Percentiles rank a stretch among this genome's conserved stretches.
Conservation (phyloP, 2,888 invertebrate genomes). For the Calephelis perditalis region DNA sequence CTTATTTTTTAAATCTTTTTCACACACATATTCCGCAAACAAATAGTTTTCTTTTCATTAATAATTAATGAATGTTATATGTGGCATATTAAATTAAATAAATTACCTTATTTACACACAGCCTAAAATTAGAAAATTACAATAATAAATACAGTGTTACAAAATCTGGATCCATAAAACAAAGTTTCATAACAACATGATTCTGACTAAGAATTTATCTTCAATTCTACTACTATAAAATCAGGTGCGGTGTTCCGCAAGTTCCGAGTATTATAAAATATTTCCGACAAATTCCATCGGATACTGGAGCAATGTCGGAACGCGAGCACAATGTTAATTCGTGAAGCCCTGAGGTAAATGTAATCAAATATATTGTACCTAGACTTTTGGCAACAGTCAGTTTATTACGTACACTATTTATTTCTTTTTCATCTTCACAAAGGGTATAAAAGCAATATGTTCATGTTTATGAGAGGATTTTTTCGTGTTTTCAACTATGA, state of each 20-base stretch:
- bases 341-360: neutral
- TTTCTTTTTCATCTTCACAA: neutral
- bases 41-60: too few relatives aligned
- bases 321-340: conserved; percentile 9
- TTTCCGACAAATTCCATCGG: conserved; percentile 9
- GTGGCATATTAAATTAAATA: too few relatives aligned
- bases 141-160: too few relatives aligned
- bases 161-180: too few relatives aligned
- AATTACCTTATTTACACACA: too few relatives aligned
- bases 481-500: too few relatives aligned
- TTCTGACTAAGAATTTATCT: neutral
- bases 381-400: neutral
- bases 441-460: too few relatives aligned
- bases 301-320: conserved; percentile 5
- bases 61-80: too few relatives aligned
- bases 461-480: too few relatives aligned
- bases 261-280: conserved; percentile 5
- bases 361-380: conserved; percentile 10
- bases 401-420: neutral
- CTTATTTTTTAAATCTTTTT: too few relatives aligned
- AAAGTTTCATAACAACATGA: neutral
- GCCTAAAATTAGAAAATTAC: too few relatives aligned
- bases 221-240: conserved; percentile 3
- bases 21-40: too few relatives aligned
- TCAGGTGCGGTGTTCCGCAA: conserved; percentile 1